These are phyloP conservation scores for Struthio camelus DNA, from an alignment of 2,113 vertebrate species.

Conservation along the genomic window DNA sequence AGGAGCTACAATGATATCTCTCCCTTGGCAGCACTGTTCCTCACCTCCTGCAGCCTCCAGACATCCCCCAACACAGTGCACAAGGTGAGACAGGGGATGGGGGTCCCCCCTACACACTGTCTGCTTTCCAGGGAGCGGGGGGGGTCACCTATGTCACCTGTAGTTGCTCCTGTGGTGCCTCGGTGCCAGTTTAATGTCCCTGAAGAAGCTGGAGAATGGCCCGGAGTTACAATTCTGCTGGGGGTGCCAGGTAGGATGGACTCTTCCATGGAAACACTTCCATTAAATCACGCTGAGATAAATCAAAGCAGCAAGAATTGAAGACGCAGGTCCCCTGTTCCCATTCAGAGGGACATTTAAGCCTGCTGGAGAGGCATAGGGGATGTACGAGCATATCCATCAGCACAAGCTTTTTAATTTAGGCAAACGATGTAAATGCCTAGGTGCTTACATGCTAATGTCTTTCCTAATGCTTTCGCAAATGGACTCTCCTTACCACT, in stretches of 20 bases:
- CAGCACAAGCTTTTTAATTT: not conserved
- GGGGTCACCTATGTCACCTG: not conserved
- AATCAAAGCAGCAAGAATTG: not conserved
- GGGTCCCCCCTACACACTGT: not conserved
- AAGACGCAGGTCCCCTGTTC: not conserved
- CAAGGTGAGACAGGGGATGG: rapidly evolving
- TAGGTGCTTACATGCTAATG: not conserved
- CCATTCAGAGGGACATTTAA: not conserved
- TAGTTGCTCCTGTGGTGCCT: not conserved
- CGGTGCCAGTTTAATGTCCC: not conserved
- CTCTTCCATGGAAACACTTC: not conserved
- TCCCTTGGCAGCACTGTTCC: not conserved
- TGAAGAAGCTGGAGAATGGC: not conserved
- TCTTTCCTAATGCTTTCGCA: not conserved
- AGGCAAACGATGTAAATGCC: constrained; percentile 21
- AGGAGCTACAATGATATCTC: not conserved
- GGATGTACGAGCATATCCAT: not conserved
- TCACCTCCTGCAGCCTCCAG: not conserved
- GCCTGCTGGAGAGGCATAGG: not conserved
- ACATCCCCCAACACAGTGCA: not conserved
- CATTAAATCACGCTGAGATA: not conserved
- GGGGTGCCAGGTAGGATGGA: not conserved
- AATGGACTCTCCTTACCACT: not conserved
- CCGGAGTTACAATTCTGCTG: not conserved
- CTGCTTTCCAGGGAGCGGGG: not conserved